Evolutionary conservation across 2,797 vertebrate genomes (phyloP), one percentile per base, ranked within the genome.

Genomic region (Bradypus variegatus): DNA sequence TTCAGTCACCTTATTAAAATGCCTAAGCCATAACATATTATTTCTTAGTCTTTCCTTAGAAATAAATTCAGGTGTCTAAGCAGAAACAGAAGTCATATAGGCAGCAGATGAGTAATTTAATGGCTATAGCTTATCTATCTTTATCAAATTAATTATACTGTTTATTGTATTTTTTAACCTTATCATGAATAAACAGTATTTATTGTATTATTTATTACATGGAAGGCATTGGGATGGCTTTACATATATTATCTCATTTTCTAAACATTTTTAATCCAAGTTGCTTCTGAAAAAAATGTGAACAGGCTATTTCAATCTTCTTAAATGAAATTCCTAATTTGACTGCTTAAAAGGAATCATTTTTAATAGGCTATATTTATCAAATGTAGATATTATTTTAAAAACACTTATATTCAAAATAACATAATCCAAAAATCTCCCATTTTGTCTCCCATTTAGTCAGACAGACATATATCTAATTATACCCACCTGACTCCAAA

Each of bases 1-100:
- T 89, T 91, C 65, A 16, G 88, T 41, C 38, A 72, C 92, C 91
- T 92, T 79, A 53, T 91, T 86, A 80, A 70, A 67, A 91, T 88
- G n/a, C 38, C 64, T 72, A 69, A 25, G 82, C 85, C 76, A 92
- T 82, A 88, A 92, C 23, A 67, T 53, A 80, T 91, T 73, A 81
- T 82, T 88, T 29, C 41, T 62, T n/a, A 19, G 11, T 16, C 53
- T n/a, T 86, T 67, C 48, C 83, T 55, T 58, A 65, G 29, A 95
- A 67, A 88, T 58, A 88, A 78, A 85, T n/a, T 41, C 38, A 91
- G 72, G 36, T 76, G 13, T 88, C 25, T 31, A 72, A 19, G n/a
- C 53, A 90, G 62, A 87, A 85, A 79, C 41, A 33, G 45, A 45
- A 62, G 48, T 23, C 21, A 33, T 6, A 15, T 9, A 50, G 12